Evolutionary conservation across 2,888 invertebrate genomes (phyloP).

Genomic region (Charanyca ferruginea): DNA sequence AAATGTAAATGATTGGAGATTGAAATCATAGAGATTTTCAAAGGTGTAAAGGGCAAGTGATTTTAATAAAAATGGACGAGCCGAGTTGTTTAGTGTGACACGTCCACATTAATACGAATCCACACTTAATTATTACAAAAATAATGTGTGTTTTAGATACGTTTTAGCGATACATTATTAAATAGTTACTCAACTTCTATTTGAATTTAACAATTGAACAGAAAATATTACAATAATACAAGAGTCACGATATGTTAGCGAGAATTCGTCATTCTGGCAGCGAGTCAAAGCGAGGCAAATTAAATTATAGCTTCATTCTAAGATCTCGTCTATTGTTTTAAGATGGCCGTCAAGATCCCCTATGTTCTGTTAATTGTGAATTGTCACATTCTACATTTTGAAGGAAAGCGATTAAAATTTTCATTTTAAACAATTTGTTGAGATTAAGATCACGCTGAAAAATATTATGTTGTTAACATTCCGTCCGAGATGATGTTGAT

Average conservation of each 20-base stretch:
- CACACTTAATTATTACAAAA: slow-evolving; percentile 35
- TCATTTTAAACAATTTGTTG: slow-evolving; percentile 87
- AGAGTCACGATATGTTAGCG: slow-evolving; percentile 80
- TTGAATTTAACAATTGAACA: slow-evolving; percentile 76
- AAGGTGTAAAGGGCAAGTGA: slow-evolving; percentile 35
- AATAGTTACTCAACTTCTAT: slow-evolving; percentile 70
- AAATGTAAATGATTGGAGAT: too few relatives aligned
- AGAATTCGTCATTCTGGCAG: slow-evolving; percentile 89
- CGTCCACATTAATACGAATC: slow-evolving; percentile 36
- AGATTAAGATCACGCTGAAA: slow-evolving; percentile 86
- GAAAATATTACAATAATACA: slow-evolving; percentile 81
- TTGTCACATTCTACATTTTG: slow-evolving; percentile 75
- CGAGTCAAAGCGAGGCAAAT: slow-evolving; percentile 84
- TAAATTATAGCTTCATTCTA: slow-evolving; percentile 82
- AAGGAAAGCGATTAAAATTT: slow-evolving; percentile 80
- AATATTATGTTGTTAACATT: slow-evolving; percentile 90
- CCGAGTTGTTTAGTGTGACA: slow-evolving; percentile 28
- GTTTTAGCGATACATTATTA: slow-evolving; percentile 68
- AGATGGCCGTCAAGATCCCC: slow-evolving; percentile 77
- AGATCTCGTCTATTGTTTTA: slow-evolving; percentile 84
- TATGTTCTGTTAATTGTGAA: slow-evolving; percentile 72
- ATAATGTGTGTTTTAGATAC: slow-evolving; percentile 42
- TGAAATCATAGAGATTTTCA: slow-evolving; percentile 21
- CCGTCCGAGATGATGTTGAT: slow-evolving; percentile 84
- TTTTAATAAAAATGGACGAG: slow-evolving; percentile 33